These are phyloP conservation scores for Stegostoma tigrinum DNA, from an alignment of 2,113 vertebrate species.

Conservation along the genomic window DNA sequence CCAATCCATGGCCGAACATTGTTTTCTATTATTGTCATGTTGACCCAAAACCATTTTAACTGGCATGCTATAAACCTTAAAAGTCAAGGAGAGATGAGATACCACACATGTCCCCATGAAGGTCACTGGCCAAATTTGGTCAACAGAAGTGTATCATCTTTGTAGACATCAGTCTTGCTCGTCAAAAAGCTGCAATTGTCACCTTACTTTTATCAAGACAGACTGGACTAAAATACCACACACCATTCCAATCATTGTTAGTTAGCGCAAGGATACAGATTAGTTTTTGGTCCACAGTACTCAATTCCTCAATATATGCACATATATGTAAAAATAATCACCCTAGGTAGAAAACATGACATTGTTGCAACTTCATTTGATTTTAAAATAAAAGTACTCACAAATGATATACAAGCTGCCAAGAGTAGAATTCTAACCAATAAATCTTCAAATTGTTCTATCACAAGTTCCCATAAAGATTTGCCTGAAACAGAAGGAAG, in stretches of 20 bases:
- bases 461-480: slow-evolving; percentile 89
- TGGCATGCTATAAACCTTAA: slow-evolving; percentile 31
- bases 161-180: slow-evolving; percentile 64
- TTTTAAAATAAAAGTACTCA: slow-evolving; percentile 31
- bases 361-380: neutral
- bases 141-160: slow-evolving; percentile 63
- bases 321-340: slow-evolving; percentile 74
- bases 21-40: slow-evolving; percentile 36
- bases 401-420: slow-evolving; percentile 87
- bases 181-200: slow-evolving; percentile 75
- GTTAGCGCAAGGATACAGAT: neutral
- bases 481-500: slow-evolving; percentile 69
- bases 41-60: slow-evolving; percentile 34
- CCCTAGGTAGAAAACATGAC: neutral
- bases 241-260: slow-evolving; percentile 37
- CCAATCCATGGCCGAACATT: slow-evolving; percentile 10
- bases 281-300: neutral
- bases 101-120: slow-evolving; percentile 48
- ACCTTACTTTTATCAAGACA: slow-evolving; percentile 80
- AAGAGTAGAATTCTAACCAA: slow-evolving; percentile 93
- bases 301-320: neutral
- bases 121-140: slow-evolving; percentile 88
- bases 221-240: slow-evolving; percentile 59
- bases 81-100: slow-evolving; percentile 35
- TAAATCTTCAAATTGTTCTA: slow-evolving; percentile 97